Evolutionary conservation across 2,797 vertebrate species (phyloP), one percentile per base, ranked within the genome.

Genomic region (Cryptoprocta ferox): DNA sequence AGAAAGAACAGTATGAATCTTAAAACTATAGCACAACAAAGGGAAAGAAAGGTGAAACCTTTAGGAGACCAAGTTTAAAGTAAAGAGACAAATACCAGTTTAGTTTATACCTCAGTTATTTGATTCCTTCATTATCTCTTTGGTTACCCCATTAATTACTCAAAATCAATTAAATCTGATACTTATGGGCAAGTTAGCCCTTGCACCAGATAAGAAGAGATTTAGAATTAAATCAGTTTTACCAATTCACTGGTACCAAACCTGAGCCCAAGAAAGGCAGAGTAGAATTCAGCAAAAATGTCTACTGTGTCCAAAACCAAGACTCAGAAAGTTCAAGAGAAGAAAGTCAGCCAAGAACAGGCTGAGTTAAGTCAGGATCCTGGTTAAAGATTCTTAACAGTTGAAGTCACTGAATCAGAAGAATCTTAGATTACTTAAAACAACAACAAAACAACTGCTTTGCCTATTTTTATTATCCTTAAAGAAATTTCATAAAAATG

Each of bases 1-100:
- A 86, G 93, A 97, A 96, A 73, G 92, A 91, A 93, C 1, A 5
- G 6, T 61, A 94, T 97, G 98, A 61, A 98, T 26, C 18, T 71
- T 39, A 56, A 92, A 97, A 95, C 89, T 76, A 32, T 0, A 1
- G 32, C 61, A 85, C 30, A 19, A 56, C 30, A n/a, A 65, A 93
- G 39, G 61, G 16, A 89, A 93, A 89, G 45, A 94, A 87, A 95
- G 50, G 26, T 24, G 66, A 97, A 68, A 82, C 75, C 35, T 83
- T 65, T 83, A 84, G 84, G 65, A 85, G 70, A 68, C 2, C 15
- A 91, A 71, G 13, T 75, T 70, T 45, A 8, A 0, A 18, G 30
- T 87, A 80, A 86, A 66, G 1, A 90, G n/a, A 79, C 19, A 53
- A 93, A 61, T 53, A 73, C 11, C 39, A 81, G 26, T 45, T 83